Evolutionary conservation across 2,888 invertebrate species (phyloP).

Genomic region (Axea sp.): DNA sequence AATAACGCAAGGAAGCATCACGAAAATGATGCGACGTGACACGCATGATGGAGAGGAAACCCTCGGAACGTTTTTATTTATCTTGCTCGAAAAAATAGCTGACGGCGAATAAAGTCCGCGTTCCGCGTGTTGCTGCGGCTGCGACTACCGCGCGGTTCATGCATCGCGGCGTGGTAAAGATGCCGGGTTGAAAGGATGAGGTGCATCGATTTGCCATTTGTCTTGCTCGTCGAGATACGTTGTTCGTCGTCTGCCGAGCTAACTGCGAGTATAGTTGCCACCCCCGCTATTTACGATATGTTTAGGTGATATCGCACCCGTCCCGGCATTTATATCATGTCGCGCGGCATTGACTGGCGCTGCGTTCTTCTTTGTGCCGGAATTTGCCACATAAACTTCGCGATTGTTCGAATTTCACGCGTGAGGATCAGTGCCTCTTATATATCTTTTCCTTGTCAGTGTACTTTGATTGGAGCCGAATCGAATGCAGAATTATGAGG

Average conservation of each 20-base stretch:
- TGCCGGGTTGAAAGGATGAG: constrained; percentile 46
- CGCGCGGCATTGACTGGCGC: constrained; percentile 36
- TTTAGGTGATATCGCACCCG: constrained; percentile 39
- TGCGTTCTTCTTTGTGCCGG: constrained; percentile 27
- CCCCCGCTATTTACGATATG: constrained; percentile 65
- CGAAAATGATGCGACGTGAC: constrained; percentile 13
- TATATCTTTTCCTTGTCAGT: no score
- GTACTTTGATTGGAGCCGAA: no score
- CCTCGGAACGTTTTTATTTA: constrained; percentile 32
- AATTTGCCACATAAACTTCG: no score
- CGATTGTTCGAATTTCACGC: no score
- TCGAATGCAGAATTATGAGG: no score
- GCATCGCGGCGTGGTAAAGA: constrained; percentile 27
- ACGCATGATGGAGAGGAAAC: constrained; percentile 11
- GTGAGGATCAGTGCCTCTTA: no score
- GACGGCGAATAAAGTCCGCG: constrained; percentile 18
- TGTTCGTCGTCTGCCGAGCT: constrained; percentile 66
- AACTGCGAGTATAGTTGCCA: constrained; percentile 59
- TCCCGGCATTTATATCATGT: constrained; percentile 51
- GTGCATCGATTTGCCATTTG: constrained; percentile 76
- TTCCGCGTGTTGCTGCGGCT: constrained; percentile 1
- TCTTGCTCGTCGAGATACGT: constrained; percentile 71
- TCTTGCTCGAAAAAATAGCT: constrained; percentile 33
- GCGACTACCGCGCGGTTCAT: constrained; percentile 22
- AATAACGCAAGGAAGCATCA: no score